These are phyloP conservation scores for Nipponacmea schrenckii DNA, from an alignment of 2,888 invertebrate genomes.

Conservation along the genomic window DNA sequence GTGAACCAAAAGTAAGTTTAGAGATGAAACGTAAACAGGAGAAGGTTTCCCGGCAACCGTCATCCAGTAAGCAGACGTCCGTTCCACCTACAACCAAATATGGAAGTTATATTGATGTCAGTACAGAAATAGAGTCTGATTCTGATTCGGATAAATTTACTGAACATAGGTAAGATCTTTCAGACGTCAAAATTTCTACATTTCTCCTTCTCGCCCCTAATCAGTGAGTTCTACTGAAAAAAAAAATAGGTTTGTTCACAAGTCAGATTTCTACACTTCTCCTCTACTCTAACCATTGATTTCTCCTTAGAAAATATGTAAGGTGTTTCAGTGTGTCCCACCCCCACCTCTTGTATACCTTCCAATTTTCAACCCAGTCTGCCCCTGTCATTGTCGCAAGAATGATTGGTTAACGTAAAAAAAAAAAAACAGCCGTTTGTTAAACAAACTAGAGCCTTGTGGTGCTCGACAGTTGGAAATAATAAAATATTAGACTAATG, in stretches of 20 bases:
- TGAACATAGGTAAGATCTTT: constrained; percentile 12
- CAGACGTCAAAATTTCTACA: neutral
- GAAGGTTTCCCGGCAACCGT: neutral
- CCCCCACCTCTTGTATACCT: no score
- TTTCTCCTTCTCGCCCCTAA: neutral
- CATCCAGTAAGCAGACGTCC: neutral
- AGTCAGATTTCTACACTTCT: neutral
- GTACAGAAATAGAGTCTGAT: constrained; percentile 14
- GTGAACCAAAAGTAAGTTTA: neutral
- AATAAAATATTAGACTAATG: neutral
- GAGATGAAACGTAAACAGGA: neutral
- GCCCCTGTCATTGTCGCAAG: no score
- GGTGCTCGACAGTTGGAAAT: neutral
- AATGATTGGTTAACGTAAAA: no score
- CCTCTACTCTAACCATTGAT: no score
- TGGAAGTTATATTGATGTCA: constrained; percentile 16
- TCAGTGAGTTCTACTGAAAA: no score
- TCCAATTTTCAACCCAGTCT: no score
- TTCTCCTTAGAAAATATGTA: no score
- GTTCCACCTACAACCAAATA: constrained; percentile 5
- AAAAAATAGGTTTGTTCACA: no score
- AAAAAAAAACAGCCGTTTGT: no score
- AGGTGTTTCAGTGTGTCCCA: no score
- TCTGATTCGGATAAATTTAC: neutral
- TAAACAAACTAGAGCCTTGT: neutral